phyloP scores from a whole-genome alignment of 2,113 vertebrate genomes.

The Eubucco bourcierii region DNA sequence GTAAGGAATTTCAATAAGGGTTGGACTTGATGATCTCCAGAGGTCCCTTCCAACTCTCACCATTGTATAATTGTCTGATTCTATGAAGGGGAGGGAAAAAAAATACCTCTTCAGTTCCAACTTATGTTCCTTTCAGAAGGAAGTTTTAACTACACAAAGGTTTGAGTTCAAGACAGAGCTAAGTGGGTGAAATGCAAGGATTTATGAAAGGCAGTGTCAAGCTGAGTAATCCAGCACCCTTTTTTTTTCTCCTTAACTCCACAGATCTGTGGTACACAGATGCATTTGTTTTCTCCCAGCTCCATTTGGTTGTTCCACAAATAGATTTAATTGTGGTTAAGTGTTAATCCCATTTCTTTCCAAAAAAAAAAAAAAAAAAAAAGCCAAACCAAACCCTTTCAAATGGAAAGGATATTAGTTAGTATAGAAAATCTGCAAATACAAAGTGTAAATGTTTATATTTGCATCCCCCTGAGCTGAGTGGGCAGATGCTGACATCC shows the following conservation, averaged over 20 bases:
- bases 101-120: not conserved
- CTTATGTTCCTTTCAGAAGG: not conserved
- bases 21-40: no score
- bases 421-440: not conserved
- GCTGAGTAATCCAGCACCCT: not conserved
- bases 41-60: no score
- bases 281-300: not conserved
- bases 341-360: not conserved
- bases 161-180: not conserved
- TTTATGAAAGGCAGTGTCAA: not conserved
- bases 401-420: not conserved
- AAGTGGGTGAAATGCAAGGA: not conserved
- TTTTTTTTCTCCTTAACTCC: not conserved
- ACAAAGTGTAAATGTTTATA: constrained; percentile 13
- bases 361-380: not conserved
- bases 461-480: not conserved
- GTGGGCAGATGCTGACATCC: not conserved
- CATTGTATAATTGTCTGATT: no score
- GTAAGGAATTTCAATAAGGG: no score
- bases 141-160: not conserved
- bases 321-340: constrained; percentile 14
- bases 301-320: constrained; percentile 16
- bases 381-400: not conserved
- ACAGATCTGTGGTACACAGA: not conserved
- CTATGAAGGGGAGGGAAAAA: not conserved